These are phyloP conservation scores for Trachelipus rathkii DNA, from an alignment of 1,140 invertebrate species.

Conservation along the genomic window DNA sequence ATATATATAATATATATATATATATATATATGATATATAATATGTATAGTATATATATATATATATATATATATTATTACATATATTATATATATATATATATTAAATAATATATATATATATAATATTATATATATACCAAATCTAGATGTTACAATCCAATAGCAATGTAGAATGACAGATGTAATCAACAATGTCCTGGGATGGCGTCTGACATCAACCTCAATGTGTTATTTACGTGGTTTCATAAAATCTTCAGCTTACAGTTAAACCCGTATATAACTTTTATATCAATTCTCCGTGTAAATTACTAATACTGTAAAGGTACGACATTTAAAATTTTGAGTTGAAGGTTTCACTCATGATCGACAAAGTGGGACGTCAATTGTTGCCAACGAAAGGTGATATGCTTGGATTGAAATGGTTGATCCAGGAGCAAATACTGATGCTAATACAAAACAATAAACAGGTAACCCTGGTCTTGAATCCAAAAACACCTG, in stretches of 20 bases:
- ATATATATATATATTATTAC: too few relatives aligned
- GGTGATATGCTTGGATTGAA: constrained; percentile 50
- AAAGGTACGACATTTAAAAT: not conserved
- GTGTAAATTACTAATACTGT: too few relatives aligned
- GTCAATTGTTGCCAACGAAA: constrained; percentile 44
- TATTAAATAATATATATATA: too few relatives aligned
- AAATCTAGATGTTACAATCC: constrained; percentile 54
- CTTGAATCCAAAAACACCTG: constrained; percentile 41
- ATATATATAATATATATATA: too few relatives aligned
- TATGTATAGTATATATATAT: too few relatives aligned
- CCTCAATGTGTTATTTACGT: too few relatives aligned
- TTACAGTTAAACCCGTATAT: not conserved
- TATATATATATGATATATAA: too few relatives aligned
- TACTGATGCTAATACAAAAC: constrained; percentile 56
- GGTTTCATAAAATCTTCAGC: not conserved
- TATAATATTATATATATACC: constrained; percentile 48
- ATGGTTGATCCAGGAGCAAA: constrained; percentile 57
- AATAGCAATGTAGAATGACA: constrained; percentile 51
- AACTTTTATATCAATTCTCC: not conserved
- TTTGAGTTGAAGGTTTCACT: not conserved
- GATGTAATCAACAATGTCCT: constrained; percentile 46
- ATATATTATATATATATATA: too few relatives aligned
- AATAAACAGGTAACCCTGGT: constrained; percentile 50
- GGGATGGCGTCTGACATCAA: not conserved
- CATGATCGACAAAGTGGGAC: not conserved